Base-by-base conservation (phyloP, 2,113 vertebrate species). In the Psittacus erithacus region DNA sequence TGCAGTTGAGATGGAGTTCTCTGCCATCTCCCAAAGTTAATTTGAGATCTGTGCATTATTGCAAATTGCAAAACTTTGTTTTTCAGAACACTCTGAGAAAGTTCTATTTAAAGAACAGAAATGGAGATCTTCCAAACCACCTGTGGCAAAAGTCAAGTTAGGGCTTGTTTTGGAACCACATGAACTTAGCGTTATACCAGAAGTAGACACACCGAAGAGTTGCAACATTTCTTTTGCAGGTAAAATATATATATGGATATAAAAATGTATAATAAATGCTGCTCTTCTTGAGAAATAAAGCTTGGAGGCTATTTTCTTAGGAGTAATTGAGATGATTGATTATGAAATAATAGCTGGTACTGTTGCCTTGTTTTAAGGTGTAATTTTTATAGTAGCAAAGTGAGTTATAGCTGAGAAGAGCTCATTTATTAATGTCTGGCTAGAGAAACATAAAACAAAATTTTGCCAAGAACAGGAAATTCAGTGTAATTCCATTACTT, bases 111-210 rank as follows among this genome's bases (percentile, higher is more conserved):
- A 63, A 93, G 92, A 95, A 59, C 82, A 68, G 82, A 98, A 75
- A 80, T 63, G 29, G 94, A 98, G 91, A 84, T 88, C 95, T 91
- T 97, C 96, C 25, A 99, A 97, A 93, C 99, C 98, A 49, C 99
- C 98, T 3, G 96, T 99, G 93, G 96, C 98, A 46, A 98, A 98
- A 55, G 73, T 98, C 50, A 98, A 97, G 82, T 90, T 98, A 55
- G 97, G 97, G 10, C 67, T 98, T 47, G 91, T 96, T 83, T 96
- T 98, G 70, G 94, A 98, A 7, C 99, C 98, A 17, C 99, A 99
- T 31, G 99, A 99, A 91, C 99, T 99, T 67, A 99, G 99, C 88
- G 97, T 97, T 17, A 99, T 99, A 93, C 98, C 97, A 77, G 99
- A 99, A 88, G 97, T 98, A 59, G 99, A 99, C 80, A 99, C 98